Base-by-base conservation (phyloP, 2,113 vertebrate genomes). In the Psittacula cyanocephala region DNA sequence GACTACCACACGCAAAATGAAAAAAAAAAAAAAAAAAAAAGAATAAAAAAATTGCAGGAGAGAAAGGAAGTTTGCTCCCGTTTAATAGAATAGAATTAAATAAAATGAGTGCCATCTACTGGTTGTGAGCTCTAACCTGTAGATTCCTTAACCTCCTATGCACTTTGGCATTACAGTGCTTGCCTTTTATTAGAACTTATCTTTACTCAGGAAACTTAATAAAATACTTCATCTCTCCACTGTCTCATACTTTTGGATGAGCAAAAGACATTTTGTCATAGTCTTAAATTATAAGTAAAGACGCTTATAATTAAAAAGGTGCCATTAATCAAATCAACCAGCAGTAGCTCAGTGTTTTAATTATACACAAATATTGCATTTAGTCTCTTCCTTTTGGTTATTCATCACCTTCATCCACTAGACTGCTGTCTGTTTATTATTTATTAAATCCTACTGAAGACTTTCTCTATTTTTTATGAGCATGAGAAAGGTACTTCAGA, bases 91-190 rank as follows among this genome's bases (percentile, higher is more conserved):
- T 44, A 37, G 76, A 91, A 96, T 93, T 62, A 95, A 96, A 89
- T 97, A 96, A 97, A 96, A 76, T 94, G 90, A 93, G 91, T 95
- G 96, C 95, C 97, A 97, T 96, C 96, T 97, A 83, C 96, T 97
- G 96, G 96, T 55, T 84, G 70, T 52, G 65, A 88, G 39, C 92
- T 74, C 70, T 76, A 92, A 83, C 70, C 84, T 86, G 60, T 71
- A 33, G 43, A 65, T 86, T 68, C 60, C 47, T 86, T 94, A 78
- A 89, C 90, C 90, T 89, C 64, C 49, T 47, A 8, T 75, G 80
- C 72, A 87, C 81, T 95, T 95, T 74, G 91, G 86, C 78, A 59
- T 82, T 88, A 46, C 75, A 52, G 22, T 25, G n/a, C 88, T 86
- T 93, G 83, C 65, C 65, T 86, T 60, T 4, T 75, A 83, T 74